A percentile compares a stretch with the other conserved stretches of the same genome.
phyloP scores from a whole-genome alignment of 64 coral and sea anemone species.

The Actinia tenebrosa region DNA sequence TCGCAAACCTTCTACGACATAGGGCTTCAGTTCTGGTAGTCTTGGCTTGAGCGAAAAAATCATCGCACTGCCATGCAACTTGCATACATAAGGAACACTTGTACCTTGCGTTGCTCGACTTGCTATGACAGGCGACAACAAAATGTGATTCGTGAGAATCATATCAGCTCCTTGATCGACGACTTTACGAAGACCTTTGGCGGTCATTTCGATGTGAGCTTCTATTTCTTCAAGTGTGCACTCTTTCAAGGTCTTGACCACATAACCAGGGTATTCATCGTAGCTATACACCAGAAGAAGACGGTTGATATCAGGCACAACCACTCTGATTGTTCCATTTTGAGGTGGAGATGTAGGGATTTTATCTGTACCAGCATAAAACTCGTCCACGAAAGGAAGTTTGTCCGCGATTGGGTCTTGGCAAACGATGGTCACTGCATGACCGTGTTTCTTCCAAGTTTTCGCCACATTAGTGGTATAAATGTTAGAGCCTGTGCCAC shows the following conservation, averaged over 20 bases:
- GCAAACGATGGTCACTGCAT: slow-evolving; percentile 82
- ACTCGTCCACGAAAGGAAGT: slow-evolving; percentile 86
- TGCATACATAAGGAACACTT: slow-evolving; percentile 58
- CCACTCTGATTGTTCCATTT: slow-evolving; percentile 60
- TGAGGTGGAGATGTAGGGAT: slow-evolving; percentile 55
- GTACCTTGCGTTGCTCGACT: slow-evolving; percentile 65
- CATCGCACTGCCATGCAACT: slow-evolving; percentile 86
- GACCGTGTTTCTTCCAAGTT: slow-evolving; percentile 81
- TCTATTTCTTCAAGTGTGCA: slow-evolving; percentile 88
- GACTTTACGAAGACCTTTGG: slow-evolving; percentile 67
- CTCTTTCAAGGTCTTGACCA: slow-evolving; percentile 83
- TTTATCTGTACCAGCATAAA: slow-evolving; percentile 47
- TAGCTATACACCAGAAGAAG: slow-evolving; percentile 89
- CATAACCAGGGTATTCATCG: slow-evolving; percentile 74
- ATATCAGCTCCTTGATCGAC: slow-evolving; percentile 76
- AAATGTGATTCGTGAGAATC: slow-evolving; percentile 85
- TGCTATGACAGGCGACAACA: slow-evolving; percentile 77
- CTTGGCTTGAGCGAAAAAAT: slow-evolving; percentile 81
- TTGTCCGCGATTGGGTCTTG: slow-evolving; percentile 79
- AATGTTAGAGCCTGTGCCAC: slow-evolving; percentile 85
- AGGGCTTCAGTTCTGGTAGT: slow-evolving; percentile 52
- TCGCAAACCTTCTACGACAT: slow-evolving; percentile 76
- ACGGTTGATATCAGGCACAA: slow-evolving; percentile 79
- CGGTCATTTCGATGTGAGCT: slow-evolving; percentile 72
- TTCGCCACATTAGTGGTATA: slow-evolving; percentile 85